A percentile compares a stretch with the other conserved stretches of the same genome.
Conservation (phyloP, 2,797 vertebrate species). For the Oophaga sylvatica region DNA sequence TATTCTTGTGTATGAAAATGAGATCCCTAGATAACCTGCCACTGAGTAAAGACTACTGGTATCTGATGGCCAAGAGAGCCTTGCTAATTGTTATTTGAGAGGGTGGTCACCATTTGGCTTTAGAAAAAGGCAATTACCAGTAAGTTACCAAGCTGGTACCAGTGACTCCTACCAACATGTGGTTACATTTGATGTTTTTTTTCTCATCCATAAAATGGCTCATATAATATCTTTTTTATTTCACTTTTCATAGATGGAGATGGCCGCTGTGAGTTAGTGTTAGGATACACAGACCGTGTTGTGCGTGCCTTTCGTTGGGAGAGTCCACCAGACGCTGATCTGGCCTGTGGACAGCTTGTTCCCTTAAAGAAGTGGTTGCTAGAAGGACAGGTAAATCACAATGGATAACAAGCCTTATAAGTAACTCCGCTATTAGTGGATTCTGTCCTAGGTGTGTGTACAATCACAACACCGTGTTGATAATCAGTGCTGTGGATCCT, state of each 20-base stretch:
- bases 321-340: constrained; percentile 80
- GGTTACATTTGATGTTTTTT: background rate
- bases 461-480: too few species aligned
- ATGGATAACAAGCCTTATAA: background rate
- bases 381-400: constrained; percentile 89
- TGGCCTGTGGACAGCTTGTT: constrained; percentile 84
- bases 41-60: too few species aligned
- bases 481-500: too few species aligned
- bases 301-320: constrained; percentile 98
- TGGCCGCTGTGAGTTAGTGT: constrained; percentile 88
- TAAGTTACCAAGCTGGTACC: background rate
- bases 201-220: background rate
- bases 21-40: too few species aligned
- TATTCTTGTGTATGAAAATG: too few species aligned
- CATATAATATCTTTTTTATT: background rate
- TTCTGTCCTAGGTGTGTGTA: background rate
- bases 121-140: too few species aligned
- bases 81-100: too few species aligned
- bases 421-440: background rate
- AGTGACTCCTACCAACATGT: background rate
- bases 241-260: constrained; percentile 83
- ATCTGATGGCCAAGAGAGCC: too few species aligned
- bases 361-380: constrained; percentile 96
- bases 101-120: too few species aligned
- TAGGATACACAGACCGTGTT: constrained; percentile 96